Evolutionary conservation across 2,888 invertebrate genomes (phyloP).

Genomic region (Drosophila anceps): DNA sequence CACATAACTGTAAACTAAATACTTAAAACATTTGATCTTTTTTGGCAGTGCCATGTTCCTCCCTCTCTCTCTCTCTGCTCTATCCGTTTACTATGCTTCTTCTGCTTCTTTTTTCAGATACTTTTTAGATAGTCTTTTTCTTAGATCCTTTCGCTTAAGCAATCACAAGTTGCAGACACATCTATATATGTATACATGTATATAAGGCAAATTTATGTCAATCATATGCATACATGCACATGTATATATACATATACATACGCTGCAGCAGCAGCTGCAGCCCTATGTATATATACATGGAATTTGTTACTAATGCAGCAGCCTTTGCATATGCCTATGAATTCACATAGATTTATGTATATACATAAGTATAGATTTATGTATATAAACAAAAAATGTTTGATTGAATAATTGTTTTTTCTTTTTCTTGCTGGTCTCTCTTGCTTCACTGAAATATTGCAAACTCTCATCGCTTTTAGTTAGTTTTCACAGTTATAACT

Average conservation of each 20-base stretch:
- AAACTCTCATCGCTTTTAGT: slow-evolving; percentile 35
- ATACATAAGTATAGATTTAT: background rate
- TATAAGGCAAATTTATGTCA: slow-evolving; percentile 8
- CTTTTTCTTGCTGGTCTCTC: background rate
- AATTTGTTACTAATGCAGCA: slow-evolving; percentile 5
- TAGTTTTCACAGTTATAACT: slow-evolving; percentile 27
- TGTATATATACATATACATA: background rate
- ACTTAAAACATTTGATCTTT: slow-evolving; percentile 85
- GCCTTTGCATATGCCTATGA: background rate
- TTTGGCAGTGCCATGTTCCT: slow-evolving; percentile 83
- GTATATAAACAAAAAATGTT: background rate
- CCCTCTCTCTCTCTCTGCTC: slow-evolving; percentile 8
- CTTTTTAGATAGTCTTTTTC: slow-evolving; percentile 14
- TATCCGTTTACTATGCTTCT: background rate
- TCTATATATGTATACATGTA: slow-evolving; percentile 9
- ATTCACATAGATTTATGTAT: background rate
- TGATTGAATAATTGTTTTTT: background rate
- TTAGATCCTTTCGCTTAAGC: slow-evolving; percentile 23
- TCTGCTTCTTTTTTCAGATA: background rate
- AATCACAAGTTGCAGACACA: slow-evolving; percentile 2
- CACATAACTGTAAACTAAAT: slow-evolving; percentile 85
- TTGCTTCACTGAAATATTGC: slow-evolving; percentile 23
- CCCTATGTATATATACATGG: background rate
- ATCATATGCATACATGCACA: background rate
- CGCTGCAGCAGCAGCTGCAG: background rate